Evolutionary conservation across 2,113 vertebrate species (phyloP).

Genomic region (Myrmophylax atrothorax): DNA sequence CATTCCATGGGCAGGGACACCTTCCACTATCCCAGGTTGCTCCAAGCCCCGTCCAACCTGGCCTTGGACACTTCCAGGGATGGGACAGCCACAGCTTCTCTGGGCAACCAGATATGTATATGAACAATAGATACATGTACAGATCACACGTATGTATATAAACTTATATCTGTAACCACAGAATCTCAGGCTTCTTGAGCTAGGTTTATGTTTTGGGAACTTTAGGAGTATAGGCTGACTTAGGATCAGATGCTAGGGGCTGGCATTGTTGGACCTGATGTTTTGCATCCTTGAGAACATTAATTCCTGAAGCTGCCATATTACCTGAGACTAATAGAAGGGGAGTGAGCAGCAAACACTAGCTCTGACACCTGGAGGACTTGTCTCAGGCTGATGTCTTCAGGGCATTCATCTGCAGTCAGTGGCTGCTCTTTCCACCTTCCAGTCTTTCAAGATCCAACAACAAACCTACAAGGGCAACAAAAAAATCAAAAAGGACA

Average conservation of each 20-base stretch:
- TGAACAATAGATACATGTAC: background rate
- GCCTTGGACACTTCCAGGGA: background rate
- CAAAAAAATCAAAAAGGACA: background rate
- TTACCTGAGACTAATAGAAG: background rate
- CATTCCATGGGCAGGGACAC: background rate
- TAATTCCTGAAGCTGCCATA: background rate
- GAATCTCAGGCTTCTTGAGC: background rate
- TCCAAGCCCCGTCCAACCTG: background rate
- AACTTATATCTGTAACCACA: background rate
- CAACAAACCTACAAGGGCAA: background rate
- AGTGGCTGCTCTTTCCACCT: background rate
- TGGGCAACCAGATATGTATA: background rate
- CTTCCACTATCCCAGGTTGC: background rate
- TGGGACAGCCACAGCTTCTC: background rate
- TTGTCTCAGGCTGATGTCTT: background rate
- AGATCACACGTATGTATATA: rapidly evolving
- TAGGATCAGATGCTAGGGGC: background rate
- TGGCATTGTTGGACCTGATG: background rate
- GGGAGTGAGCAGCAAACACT: background rate
- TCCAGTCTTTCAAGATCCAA: background rate
- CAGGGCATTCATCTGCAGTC: rapidly evolving
- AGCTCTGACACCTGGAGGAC: background rate
- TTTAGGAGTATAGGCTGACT: background rate
- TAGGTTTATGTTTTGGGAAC: background rate
- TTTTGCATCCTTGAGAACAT: background rate